These are phyloP conservation scores for Ctenoplectra terminalis DNA, from an alignment of 1,140 invertebrate species.

Conservation along the genomic window DNA sequence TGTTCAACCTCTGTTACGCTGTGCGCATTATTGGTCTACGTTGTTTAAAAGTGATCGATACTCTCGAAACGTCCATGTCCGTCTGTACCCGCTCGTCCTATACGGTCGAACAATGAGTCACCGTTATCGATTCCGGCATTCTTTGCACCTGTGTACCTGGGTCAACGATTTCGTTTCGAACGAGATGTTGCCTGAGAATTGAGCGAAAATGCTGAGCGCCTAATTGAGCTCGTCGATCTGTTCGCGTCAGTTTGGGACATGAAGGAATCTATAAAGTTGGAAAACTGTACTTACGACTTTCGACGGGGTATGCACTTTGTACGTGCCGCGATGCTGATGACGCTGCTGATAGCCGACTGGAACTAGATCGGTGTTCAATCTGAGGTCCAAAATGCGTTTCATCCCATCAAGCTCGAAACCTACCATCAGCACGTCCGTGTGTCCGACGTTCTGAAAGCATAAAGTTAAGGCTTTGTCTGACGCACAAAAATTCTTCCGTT, in stretches of 20 bases:
- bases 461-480: not conserved
- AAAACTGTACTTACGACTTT: constrained; percentile 84
- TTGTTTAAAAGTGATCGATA: constrained; percentile 49
- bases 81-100: not conserved
- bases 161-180: not conserved
- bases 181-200: not conserved
- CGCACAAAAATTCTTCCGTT: no score
- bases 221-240: no score
- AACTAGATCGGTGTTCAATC: constrained; percentile 90
- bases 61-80: constrained; percentile 33
- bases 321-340: constrained; percentile 87
- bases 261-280: not conserved
- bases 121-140: constrained; percentile 54
- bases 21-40: constrained; percentile 1
- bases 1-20: not conserved
- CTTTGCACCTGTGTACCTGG: constrained; percentile 40
- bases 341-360: constrained; percentile 89
- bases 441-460: constrained; percentile 86
- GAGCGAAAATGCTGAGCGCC: not conserved
- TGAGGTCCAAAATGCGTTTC: constrained; percentile 88
- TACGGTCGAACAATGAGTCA: constrained; percentile 53
- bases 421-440: constrained; percentile 88
- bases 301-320: constrained; percentile 85
- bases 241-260: no score
- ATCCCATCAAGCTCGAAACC: constrained; percentile 86